A percentile compares a stretch with the other conserved stretches of the same genome.
phyloP scores from a whole-genome alignment of 2,888 invertebrate genomes.

The Drosophila anomelani region DNA sequence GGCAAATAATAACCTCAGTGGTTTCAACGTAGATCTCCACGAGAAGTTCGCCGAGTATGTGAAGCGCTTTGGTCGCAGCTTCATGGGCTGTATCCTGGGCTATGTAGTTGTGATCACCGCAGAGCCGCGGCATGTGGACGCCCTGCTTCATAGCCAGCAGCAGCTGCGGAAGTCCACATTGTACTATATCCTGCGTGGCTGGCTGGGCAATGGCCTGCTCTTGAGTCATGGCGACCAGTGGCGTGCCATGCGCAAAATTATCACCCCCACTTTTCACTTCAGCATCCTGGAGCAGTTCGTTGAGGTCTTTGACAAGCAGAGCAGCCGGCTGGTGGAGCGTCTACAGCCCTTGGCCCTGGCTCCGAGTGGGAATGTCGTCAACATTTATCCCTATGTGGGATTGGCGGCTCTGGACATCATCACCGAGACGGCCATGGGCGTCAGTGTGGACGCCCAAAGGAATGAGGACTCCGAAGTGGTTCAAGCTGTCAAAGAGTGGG shows the following conservation, averaged over 20 bases:
- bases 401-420: slow-evolving; percentile 87
- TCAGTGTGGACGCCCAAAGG: slow-evolving; percentile 88
- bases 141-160: slow-evolving; percentile 72
- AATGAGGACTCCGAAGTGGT: slow-evolving; percentile 89
- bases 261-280: slow-evolving; percentile 93
- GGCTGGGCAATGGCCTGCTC: slow-evolving; percentile 82
- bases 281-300: slow-evolving; percentile 90
- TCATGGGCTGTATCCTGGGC: slow-evolving; percentile 65
- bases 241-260: slow-evolving; percentile 88
- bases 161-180: slow-evolving; percentile 77
- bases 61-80: slow-evolving; percentile 72
- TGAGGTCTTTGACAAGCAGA: slow-evolving; percentile 89
- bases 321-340: slow-evolving; percentile 86
- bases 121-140: slow-evolving; percentile 74
- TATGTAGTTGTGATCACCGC: slow-evolving; percentile 70
- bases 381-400: slow-evolving; percentile 88
- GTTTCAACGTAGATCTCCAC: slow-evolving; percentile 61
- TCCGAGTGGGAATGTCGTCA: slow-evolving; percentile 84
- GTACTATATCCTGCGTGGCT: slow-evolving; percentile 75
- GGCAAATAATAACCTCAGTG: not conserved
- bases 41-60: slow-evolving; percentile 64
- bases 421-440: slow-evolving; percentile 92
- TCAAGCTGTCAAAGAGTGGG: slow-evolving; percentile 88
- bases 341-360: slow-evolving; percentile 83
- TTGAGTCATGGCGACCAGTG: slow-evolving; percentile 85